These are phyloP conservation scores for Tychaedon coryphoeus DNA, from an alignment of 2,113 vertebrate species.

Conservation along the genomic window DNA sequence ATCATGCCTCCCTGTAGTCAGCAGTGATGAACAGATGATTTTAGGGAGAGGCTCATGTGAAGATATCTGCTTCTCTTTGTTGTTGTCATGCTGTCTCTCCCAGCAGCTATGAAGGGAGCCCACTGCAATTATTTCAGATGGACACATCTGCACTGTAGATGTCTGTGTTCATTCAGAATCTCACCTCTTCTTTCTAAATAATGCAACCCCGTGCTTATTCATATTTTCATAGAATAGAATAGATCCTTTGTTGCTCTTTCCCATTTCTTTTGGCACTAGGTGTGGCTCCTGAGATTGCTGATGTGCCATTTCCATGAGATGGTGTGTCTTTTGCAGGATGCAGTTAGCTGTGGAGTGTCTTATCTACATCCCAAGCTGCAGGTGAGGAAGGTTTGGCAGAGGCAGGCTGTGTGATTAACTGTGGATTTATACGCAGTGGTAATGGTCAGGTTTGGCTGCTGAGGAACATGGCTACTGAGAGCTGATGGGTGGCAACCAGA, in stretches of 20 bases:
- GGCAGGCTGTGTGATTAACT: not conserved
- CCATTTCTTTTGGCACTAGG: not conserved
- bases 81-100: not conserved
- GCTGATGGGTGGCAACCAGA: not conserved
- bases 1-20: not conserved
- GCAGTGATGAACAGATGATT: not conserved
- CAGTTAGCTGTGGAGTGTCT: not conserved
- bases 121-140: not conserved
- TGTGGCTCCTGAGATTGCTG: not conserved
- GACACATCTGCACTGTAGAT: not conserved
- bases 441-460: not conserved
- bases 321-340: not conserved
- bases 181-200: not conserved
- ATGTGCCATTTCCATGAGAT: not conserved
- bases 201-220: not conserved
- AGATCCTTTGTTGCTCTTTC: not conserved
- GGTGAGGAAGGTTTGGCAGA: not conserved
- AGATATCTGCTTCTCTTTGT: not conserved
- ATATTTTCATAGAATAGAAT: not conserved
- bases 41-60: not conserved
- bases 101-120: not conserved
- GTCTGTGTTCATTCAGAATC: not conserved
- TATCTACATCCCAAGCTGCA: not conserved
- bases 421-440: not conserved
- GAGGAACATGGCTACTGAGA: not conserved